phyloP scores from a whole-genome alignment of 2,888 invertebrate species.

The Boloria euphrosyne region DNA sequence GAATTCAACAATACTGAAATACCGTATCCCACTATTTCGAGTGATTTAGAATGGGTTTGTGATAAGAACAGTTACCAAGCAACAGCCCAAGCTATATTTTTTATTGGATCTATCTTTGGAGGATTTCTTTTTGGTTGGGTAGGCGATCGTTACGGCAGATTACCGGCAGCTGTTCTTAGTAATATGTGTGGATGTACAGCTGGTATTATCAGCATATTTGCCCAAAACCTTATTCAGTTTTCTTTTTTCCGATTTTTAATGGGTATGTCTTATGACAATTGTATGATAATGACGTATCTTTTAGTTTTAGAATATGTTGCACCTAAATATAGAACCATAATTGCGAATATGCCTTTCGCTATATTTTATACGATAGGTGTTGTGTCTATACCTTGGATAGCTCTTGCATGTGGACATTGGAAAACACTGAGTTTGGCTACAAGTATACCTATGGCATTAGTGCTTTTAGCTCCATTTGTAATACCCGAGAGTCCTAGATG shows the following conservation, averaged over 20 bases:
- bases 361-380: constrained; percentile 56
- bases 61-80: constrained; percentile 63
- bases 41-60: constrained; percentile 67
- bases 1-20: constrained; percentile 66
- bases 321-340: constrained; percentile 63
- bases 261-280: constrained; percentile 67
- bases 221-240: constrained; percentile 54
- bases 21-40: constrained; percentile 63
- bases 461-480: constrained; percentile 56
- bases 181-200: constrained; percentile 59
- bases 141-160: constrained; percentile 61
- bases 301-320: constrained; percentile 62
- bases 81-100: constrained; percentile 63
- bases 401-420: constrained; percentile 64
- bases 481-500: constrained; percentile 69
- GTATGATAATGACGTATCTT: constrained; percentile 66
- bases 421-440: constrained; percentile 58
- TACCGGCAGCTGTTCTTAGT: constrained; percentile 57
- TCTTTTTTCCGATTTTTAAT: constrained; percentile 60
- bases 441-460: constrained; percentile 57
- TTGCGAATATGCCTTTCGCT: constrained; percentile 62
- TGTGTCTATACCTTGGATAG: constrained; percentile 60
- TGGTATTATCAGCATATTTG: constrained; percentile 56
- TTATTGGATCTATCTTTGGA: constrained; percentile 63
- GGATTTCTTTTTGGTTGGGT: constrained; percentile 62